A percentile compares a stretch with the other conserved stretches of the same genome.
phyloP scores from a whole-genome alignment of 2,113 vertebrate genomes.

The Willisornis vidua region DNA sequence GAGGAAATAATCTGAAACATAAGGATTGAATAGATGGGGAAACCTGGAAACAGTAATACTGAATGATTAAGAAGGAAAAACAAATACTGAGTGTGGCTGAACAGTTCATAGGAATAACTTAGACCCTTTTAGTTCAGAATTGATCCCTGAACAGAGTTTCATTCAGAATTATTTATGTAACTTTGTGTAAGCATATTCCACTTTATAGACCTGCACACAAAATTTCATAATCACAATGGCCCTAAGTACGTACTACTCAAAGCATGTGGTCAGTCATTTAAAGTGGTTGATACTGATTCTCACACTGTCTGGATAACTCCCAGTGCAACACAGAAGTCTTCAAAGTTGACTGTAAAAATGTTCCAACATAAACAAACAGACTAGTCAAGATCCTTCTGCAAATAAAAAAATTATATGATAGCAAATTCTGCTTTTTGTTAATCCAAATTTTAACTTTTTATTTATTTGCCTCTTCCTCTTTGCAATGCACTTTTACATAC shows the following conservation, averaged over 20 bases:
- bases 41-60: not conserved
- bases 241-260: not conserved
- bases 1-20: not conserved
- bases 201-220: not conserved
- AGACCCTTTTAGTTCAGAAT: not conserved
- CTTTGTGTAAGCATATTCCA: not conserved
- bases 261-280: not conserved
- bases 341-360: not conserved
- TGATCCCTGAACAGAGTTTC: not conserved
- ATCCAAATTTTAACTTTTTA: not conserved
- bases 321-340: slow-evolving; percentile 1
- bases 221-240: not conserved
- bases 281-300: not conserved
- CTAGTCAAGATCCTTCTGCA: not conserved
- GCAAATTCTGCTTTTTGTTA: not conserved
- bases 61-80: not conserved
- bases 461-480: not conserved
- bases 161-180: not conserved
- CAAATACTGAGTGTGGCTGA: not conserved
- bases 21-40: not conserved
- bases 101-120: not conserved
- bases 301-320: slow-evolving; percentile 11
- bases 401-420: not conserved
- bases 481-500: not conserved
- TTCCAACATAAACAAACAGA: slow-evolving; percentile 15